Base-by-base conservation (phyloP, 2,113 vertebrate genomes). In the Conger conger region DNA sequence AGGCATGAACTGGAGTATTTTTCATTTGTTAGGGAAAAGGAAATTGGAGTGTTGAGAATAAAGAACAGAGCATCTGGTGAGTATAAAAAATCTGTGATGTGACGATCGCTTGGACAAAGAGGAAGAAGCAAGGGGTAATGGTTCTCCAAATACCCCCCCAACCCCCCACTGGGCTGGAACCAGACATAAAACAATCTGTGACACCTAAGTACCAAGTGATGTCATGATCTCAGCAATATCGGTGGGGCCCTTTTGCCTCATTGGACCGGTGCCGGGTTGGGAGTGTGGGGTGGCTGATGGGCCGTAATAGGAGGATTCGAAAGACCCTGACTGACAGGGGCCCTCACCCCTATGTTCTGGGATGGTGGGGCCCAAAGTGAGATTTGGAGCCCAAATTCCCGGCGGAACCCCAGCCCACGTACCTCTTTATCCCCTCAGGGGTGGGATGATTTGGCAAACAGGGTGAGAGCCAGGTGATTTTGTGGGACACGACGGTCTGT, bases 401-500 rank as follows among this genome's bases (percentile, higher is more conserved):
- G n/a, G n/a, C n/a, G n/a, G n/a, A n/a, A n/a, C n/a, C n/a, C n/a
- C n/a, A n/a, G n/a, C 45, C 45, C 45, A 50, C 1, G 0, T 50
- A 50, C 85, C 88, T 83, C 57, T 53, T 88, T 84, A 84, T 79
- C 6, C 53, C 53, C 82, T 5, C 83, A 42, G 33, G 81, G 11
- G 85, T 23, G 81, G 77, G 45, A 13, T 50, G 45, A 1, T 63
- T 85, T 89, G 85, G 90, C 68, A 50, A 79, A 33, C 8, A 79
- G 50, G 80, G 42, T 82, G 30, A 60, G 30, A 40, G 38, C 53
- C 78, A 86, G 86, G 84, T 88, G 85, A 81, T 54, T 18, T 50
- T 13, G 40, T 4, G 40, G 40, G 40, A 0, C 9, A 13, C 83
- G 81, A 85, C 90, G 82, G 76, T 63, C 86, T 80, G 57, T 87